Evolutionary conservation across 2,888 invertebrate genomes (phyloP).

Genomic region (Zele albiditarsus): DNA sequence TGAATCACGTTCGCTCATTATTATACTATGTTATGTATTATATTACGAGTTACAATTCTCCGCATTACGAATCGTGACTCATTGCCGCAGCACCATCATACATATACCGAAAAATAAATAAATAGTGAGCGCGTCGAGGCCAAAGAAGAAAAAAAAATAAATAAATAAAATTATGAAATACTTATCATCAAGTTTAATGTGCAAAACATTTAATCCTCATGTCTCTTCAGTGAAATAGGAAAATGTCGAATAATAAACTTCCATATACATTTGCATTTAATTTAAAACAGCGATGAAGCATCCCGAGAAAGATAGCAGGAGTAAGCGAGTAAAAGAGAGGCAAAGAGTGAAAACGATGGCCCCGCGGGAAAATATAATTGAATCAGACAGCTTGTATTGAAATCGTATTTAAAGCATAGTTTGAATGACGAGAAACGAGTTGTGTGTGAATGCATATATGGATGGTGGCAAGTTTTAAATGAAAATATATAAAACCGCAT

Average conservation of each 20-base stretch:
- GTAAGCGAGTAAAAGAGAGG: background rate
- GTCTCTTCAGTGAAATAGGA: background rate
- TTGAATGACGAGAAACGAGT: conserved; percentile 25
- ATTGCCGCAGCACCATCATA: background rate
- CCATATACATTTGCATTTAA: background rate
- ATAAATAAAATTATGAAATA: background rate
- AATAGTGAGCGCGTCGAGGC: background rate
- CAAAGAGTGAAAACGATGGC: background rate
- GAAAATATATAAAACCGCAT: conserved; percentile 28
- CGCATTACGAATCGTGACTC: conserved; percentile 28
- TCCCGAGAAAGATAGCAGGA: background rate
- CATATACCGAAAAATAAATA: background rate
- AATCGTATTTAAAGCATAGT: conserved; percentile 19
- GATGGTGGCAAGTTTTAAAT: background rate
- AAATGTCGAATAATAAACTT: background rate
- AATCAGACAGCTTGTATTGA: conserved; percentile 11
- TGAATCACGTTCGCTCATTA: conserved; percentile 32
- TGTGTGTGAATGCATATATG: background rate
- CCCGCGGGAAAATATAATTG: conserved; percentile 14
- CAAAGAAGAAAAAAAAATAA: background rate
- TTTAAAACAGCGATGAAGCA: background rate
- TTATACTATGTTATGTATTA: conserved; percentile 16
- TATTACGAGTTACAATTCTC: conserved; percentile 18
- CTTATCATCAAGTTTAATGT: no score
- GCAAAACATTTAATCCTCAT: background rate